Evolutionary conservation across 2,888 invertebrate species (phyloP), one percentile per base, ranked within the genome.

Genomic region (Luperina nickerlii): DNA sequence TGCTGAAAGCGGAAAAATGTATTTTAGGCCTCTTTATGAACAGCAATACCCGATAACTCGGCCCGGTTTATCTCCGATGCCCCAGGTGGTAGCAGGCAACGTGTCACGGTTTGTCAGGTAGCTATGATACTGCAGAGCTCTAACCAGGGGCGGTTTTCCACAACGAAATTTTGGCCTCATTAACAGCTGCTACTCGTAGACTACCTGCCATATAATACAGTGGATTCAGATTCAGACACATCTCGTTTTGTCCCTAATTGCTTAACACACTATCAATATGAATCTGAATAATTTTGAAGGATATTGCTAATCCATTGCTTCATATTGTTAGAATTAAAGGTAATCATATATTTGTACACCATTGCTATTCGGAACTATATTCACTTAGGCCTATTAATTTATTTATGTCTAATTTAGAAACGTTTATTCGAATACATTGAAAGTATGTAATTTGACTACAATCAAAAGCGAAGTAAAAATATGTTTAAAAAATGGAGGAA

Each of bases 1-100:
- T 20, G 75, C 63, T 76, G 63, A 76, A 74, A 69, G 9, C 11
- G 24, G 32, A 48, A 48, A 67, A 11, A 11, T 24, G n/a, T 60
- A 57, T 24, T 57, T 24, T 2, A 57, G 8, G 24, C 15, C 5
- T 48, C 18, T 77, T 13, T 57, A 6, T 57, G 66, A 66, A 13
- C 13, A 8, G 24, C 2, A 42, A 32, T 20, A 18, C n/a, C 71
- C 20, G n/a, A 32, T 63, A 7, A 32, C 42, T 20, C 24, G 7
- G 32, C 32, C 57, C 1, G 18, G 32, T 76, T 57, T 66, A 67
- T 48, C 32, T 2, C 38, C 11, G 7, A 1, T n/a, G 57, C 66
- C 66, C 6, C 76, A 20, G 60, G 8, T 67, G 13, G 7, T 42
- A 48, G 7, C 9, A 65, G 24, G 27, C 27, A 27, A 48, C 15